A percentile compares a stretch with the other conserved stretches of the same genome.
These are phyloP conservation scores for Ruditapes philippinarum DNA, from an alignment of 1,140 invertebrate genomes.

Conservation along the genomic window DNA sequence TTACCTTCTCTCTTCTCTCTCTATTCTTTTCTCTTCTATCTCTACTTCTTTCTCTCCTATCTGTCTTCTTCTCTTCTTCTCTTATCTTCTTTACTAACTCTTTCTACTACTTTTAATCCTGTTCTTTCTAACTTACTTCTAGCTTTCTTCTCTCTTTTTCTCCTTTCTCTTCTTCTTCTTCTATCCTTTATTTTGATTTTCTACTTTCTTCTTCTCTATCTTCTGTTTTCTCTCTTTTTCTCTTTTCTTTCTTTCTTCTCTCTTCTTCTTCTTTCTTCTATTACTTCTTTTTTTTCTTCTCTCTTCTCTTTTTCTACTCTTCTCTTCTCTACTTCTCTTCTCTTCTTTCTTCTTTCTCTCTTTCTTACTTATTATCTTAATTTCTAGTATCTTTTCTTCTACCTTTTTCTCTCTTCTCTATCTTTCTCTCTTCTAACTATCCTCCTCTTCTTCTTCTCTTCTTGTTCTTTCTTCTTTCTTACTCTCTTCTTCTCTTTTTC, in stretches of 20 bases:
- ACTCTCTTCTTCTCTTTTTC: too few species aligned
- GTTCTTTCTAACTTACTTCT: neutral
- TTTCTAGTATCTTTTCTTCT: too few species aligned
- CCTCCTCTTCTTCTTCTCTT: too few species aligned
- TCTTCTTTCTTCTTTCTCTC: too few species aligned
- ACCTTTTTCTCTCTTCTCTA: too few species aligned
- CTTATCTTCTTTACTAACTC: neutral
- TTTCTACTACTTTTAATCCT: neutral
- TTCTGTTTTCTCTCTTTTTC: neutral
- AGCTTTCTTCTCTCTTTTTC: neutral
- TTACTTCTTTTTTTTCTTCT: neutral
- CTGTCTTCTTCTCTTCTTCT: neutral
- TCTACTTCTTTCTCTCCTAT: neutral
- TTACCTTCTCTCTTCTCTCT: neutral
- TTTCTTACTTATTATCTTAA: too few species aligned
- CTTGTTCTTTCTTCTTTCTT: too few species aligned
- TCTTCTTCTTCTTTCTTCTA: too few species aligned
- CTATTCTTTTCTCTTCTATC: neutral
- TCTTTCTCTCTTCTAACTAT: too few species aligned
- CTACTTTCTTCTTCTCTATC: neutral
- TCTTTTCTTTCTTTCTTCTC: neutral
- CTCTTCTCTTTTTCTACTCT: neutral
- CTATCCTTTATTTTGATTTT: neutral
- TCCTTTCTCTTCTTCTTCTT: neutral
- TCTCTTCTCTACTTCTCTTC: neutral